phyloP scores from a whole-genome alignment of 1,140 invertebrate genomes.

The Tenebrio molitor region DNA sequence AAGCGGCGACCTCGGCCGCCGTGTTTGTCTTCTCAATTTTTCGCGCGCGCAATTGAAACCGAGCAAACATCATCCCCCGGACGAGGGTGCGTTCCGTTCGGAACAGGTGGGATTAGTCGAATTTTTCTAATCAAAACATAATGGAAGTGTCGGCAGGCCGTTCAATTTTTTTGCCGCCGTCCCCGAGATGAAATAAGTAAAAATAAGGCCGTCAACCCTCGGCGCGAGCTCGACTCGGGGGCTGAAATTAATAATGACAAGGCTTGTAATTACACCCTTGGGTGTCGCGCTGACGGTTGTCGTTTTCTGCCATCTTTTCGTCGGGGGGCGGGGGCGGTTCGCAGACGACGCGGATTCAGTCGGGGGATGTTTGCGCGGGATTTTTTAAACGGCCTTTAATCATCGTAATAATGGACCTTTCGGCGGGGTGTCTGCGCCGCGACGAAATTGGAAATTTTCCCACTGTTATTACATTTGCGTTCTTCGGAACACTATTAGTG shows the following conservation, averaged over 20 bases:
- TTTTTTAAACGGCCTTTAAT: background rate
- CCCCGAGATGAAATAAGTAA: background rate
- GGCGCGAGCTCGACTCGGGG: constrained; percentile 1
- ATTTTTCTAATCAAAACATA: constrained; percentile 31
- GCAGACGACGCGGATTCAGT: no score
- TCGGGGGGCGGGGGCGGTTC: no score
- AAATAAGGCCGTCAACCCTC: constrained; percentile 1
- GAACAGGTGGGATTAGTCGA: background rate
- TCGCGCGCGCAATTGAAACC: no score
- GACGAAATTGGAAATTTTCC: background rate
- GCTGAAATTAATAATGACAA: constrained; percentile 32
- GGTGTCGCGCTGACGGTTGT: constrained; percentile 21
- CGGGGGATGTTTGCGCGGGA: background rate
- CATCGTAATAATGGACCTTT: background rate
- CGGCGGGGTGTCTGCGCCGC: no score
- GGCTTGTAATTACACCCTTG: constrained; percentile 29
- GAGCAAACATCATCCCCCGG: no score
- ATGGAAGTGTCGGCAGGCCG: constrained; percentile 14
- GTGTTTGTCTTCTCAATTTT: no score
- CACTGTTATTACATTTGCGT: constrained; percentile 1
- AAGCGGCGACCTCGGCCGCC: background rate
- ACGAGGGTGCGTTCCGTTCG: no score
- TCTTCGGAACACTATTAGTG: background rate
- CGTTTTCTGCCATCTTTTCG: background rate
- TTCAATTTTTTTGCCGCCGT: background rate